Conservation (phyloP, 2,113 vertebrate species). For the Haemorhous mexicanus region DNA sequence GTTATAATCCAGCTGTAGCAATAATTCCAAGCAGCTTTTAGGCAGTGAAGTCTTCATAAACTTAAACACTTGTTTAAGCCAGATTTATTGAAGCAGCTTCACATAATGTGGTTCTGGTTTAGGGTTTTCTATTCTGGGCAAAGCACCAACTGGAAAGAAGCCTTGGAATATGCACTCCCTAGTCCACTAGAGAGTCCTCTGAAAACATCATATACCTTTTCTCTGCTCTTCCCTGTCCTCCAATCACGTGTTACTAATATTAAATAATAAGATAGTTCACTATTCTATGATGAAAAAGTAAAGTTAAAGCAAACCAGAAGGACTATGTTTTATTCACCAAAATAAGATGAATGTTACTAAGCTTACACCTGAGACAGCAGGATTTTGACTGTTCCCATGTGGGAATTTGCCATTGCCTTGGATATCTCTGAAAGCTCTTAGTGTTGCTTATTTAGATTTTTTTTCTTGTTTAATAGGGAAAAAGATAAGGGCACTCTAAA, state of each 20-base stretch:
- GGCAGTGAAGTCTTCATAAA: conserved; percentile 52
- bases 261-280: not conserved
- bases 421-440: not conserved
- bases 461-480: not conserved
- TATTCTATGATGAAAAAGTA: not conserved
- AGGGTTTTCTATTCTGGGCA: conserved; percentile 42
- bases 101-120: conserved; percentile 20
- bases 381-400: not conserved
- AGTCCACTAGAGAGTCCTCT: not conserved
- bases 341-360: not conserved
- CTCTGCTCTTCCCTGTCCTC: not conserved
- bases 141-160: conserved; percentile 45
- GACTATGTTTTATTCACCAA: not conserved
- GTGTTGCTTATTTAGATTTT: fast-evolving
- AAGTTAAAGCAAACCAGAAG: not conserved
- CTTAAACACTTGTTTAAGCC: conserved; percentile 49
- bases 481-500: not conserved
- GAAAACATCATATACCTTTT: not conserved
- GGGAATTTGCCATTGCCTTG: not conserved
- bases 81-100: conserved; percentile 57
- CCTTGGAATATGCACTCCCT: not conserved
- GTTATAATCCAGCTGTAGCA: conserved; percentile 53
- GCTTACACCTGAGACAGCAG: not conserved
- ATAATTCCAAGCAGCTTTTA: conserved; percentile 54
- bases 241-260: not conserved